These are phyloP conservation scores for Galerucella calmariensis DNA, from an alignment of 2,888 invertebrate genomes.

Conservation along the genomic window DNA sequence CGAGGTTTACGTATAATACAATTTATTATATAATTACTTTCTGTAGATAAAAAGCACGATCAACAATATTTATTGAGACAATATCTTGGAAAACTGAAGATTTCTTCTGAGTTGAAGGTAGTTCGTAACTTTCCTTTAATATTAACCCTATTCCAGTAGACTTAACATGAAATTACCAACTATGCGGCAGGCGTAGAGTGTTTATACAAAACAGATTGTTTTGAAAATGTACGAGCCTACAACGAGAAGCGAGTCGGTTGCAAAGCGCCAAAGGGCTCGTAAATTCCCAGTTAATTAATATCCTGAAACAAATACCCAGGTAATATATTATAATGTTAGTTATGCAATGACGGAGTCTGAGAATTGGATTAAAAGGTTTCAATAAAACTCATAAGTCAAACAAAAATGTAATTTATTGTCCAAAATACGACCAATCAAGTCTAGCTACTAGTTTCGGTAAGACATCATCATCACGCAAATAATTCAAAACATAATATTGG, in stretches of 20 bases:
- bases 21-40: too few relatives aligned
- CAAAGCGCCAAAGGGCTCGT: slow-evolving; percentile 24
- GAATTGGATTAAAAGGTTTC: not conserved
- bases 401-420: too few relatives aligned
- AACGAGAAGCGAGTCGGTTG: slow-evolving; percentile 15
- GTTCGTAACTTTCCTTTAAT: slow-evolving; percentile 6
- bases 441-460: too few relatives aligned
- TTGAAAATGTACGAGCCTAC: slow-evolving; percentile 32
- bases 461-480: too few relatives aligned
- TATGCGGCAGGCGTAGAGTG: slow-evolving; percentile 5
- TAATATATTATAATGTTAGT: slow-evolving; percentile 29
- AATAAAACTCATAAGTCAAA: too few relatives aligned
- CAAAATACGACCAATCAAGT: too few relatives aligned
- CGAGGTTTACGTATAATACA: too few relatives aligned
- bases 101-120: not conserved
- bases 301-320: slow-evolving; percentile 31
- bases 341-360: slow-evolving; percentile 16
- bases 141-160: slow-evolving; percentile 9
- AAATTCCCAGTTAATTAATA: slow-evolving; percentile 32
- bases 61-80: not conserved
- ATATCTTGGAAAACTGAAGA: not conserved
- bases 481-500: too few relatives aligned
- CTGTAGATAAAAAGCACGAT: not conserved
- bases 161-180: slow-evolving; percentile 17
- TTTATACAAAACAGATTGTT: slow-evolving; percentile 31